phyloP scores from a whole-genome alignment of 2,113 vertebrate species.

The Megalops atlanticus region DNA sequence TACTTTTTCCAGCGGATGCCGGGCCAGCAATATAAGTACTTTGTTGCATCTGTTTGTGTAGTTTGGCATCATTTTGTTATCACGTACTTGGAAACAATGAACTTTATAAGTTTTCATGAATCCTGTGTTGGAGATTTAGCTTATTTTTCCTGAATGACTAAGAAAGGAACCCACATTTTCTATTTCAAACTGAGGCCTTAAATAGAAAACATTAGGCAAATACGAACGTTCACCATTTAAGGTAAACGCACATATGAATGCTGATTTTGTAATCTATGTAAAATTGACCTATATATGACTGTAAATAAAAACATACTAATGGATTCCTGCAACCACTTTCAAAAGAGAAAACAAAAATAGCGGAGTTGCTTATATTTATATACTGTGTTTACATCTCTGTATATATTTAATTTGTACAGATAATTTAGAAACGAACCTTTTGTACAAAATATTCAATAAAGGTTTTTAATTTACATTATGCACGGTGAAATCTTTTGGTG shows the following conservation, averaged over 20 bases:
- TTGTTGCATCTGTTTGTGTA: constrained; percentile 16
- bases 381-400: constrained; percentile 48
- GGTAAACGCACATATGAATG: background rate
- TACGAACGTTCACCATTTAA: background rate
- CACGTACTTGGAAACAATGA: background rate
- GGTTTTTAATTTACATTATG: constrained; percentile 21
- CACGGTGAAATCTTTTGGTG: background rate
- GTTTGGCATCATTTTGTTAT: background rate
- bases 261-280: constrained; percentile 37
- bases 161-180: constrained; percentile 1
- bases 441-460: constrained; percentile 44
- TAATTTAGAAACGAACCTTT: constrained; percentile 40
- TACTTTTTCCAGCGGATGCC: background rate
- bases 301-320: constrained; percentile 43
- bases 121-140: background rate
- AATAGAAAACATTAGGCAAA: constrained; percentile 18
- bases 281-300: constrained; percentile 44
- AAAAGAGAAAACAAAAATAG: constrained; percentile 41
- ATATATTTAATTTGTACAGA: constrained; percentile 47
- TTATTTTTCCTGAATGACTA: background rate
- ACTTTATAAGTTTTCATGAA: constrained; percentile 17
- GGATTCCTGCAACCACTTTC: constrained; percentile 40
- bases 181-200: constrained; percentile 10
- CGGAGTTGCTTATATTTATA: constrained; percentile 46
- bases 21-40: background rate